A percentile compares a stretch with the other conserved stretches of the same genome.
Evolutionary conservation across 2,888 invertebrate species (phyloP).

Genomic region (Drosophila falleni): DNA sequence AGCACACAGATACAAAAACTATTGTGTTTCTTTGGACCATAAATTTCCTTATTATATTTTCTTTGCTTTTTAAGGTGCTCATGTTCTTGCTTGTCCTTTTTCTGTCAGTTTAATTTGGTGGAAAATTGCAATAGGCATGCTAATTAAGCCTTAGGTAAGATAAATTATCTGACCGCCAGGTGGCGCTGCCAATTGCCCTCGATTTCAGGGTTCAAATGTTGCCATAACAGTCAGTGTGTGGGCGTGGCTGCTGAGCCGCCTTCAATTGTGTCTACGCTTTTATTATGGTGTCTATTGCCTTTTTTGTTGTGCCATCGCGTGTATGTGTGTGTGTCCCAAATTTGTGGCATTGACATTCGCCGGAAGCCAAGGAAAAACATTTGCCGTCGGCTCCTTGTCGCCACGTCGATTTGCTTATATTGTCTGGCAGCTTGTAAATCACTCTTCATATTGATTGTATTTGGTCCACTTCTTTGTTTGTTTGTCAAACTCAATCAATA

Average conservation of each 20-base stretch:
- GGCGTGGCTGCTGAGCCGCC: conserved; percentile 11
- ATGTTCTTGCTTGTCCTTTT: conserved; percentile 25
- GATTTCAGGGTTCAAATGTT: conserved; percentile 40
- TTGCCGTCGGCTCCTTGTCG: conserved; percentile 71
- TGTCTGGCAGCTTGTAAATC: conserved; percentile 57
- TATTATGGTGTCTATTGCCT: conserved; percentile 55
- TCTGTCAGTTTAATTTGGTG: conserved; percentile 70
- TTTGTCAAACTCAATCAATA: conserved; percentile 58
- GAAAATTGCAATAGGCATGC: conserved; percentile 71
- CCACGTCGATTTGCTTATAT: conserved; percentile 39
- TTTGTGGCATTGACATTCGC: conserved; percentile 77
- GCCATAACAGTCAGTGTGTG: conserved; percentile 3
- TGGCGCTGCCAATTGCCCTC: conserved; percentile 51
- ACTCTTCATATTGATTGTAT: conserved; percentile 49
- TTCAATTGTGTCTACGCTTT: conserved; percentile 23
- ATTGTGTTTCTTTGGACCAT: background rate
- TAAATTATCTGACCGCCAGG: conserved; percentile 71
- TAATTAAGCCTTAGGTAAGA: conserved; percentile 68
- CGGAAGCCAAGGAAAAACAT: conserved; percentile 79
- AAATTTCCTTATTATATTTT: conserved; percentile 21
- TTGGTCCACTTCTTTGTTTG: conserved; percentile 37
- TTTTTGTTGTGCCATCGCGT: background rate
- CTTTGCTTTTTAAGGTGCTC: conserved; percentile 10
- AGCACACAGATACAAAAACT: conserved; percentile 8
- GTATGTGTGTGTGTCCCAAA: conserved; percentile 61